Conservation (phyloP, 2,888 invertebrate genomes). For the Periphyllus acericola region DNA sequence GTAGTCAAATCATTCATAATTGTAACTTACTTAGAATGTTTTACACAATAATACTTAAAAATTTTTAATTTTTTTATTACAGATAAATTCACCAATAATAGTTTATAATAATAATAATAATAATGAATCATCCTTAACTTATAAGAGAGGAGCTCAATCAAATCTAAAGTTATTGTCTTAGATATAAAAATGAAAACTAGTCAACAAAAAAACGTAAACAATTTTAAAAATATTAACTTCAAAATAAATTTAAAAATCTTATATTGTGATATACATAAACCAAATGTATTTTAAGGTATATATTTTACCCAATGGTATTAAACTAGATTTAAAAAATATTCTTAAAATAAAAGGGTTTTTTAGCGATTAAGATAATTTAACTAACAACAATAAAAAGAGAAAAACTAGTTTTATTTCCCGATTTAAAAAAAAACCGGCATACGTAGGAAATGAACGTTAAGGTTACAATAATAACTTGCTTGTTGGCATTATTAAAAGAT, state of each 20-base stretch:
- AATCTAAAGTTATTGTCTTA: too few species aligned
- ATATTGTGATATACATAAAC: too few species aligned
- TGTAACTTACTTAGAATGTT: too few species aligned
- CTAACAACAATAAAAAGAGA: background rate
- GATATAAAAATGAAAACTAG: too few species aligned
- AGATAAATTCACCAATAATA: too few species aligned
- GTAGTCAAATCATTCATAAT: too few species aligned
- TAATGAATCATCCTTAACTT: too few species aligned
- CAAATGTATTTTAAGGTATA: background rate
- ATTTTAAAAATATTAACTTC: background rate
- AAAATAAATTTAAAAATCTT: too few species aligned
- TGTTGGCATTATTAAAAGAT: background rate
- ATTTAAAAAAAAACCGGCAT: background rate
- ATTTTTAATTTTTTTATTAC: too few species aligned
- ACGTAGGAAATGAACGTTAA: slow-evolving; percentile 25
- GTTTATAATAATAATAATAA: too few species aligned
- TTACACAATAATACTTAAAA: too few species aligned
- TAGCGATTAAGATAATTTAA: background rate
- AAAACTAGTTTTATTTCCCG: background rate
- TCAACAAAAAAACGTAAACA: background rate
- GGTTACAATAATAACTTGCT: background rate
- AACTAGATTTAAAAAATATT: background rate
- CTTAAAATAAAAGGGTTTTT: background rate
- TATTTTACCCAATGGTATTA: background rate
- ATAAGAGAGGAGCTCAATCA: too few species aligned